phyloP scores from a whole-genome alignment of 2,797 vertebrate genomes.

The Pteronotus mesoamericanus region DNA sequence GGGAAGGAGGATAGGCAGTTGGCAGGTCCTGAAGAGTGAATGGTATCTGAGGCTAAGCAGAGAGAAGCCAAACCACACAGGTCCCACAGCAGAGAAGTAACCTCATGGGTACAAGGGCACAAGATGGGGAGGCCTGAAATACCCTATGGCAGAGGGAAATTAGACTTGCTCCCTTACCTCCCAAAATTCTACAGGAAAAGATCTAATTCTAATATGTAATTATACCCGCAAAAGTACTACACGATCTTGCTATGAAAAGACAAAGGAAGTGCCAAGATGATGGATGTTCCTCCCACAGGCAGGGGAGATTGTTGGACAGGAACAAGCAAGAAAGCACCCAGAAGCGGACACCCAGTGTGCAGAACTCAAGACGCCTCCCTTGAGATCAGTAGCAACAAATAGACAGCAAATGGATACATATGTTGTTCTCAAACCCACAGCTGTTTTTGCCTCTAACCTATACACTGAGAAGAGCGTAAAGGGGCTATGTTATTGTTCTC shows the following conservation, averaged over 20 bases:
- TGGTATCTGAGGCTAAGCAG: not conserved
- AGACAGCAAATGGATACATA: slow-evolving; percentile 5
- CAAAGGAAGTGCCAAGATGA: not conserved
- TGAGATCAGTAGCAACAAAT: not conserved
- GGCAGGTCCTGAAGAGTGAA: not conserved
- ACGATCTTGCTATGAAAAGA: not conserved
- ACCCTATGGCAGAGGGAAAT: not conserved
- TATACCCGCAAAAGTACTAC: not conserved
- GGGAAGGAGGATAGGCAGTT: not conserved
- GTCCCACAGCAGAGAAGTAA: not conserved
- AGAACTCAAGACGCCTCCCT: not conserved
- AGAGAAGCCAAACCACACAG: not conserved
- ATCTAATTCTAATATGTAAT: not conserved
- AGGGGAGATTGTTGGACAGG: not conserved
- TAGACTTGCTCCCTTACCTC: not conserved
- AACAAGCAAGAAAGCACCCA: not conserved
- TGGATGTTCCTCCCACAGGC: not conserved
- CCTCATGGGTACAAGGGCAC: not conserved
- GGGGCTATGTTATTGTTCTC: not conserved
- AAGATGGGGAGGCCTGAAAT: not conserved
- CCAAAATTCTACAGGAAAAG: not conserved
- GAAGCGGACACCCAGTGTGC: not conserved
- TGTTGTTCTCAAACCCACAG: not conserved
- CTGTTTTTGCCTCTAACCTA: not conserved
- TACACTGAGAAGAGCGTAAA: not conserved